Percentiles rank a stretch among this genome's conserved stretches.
phyloP scores from a whole-genome alignment of 2,113 vertebrate genomes.

The Heptranchias perlo region DNA sequence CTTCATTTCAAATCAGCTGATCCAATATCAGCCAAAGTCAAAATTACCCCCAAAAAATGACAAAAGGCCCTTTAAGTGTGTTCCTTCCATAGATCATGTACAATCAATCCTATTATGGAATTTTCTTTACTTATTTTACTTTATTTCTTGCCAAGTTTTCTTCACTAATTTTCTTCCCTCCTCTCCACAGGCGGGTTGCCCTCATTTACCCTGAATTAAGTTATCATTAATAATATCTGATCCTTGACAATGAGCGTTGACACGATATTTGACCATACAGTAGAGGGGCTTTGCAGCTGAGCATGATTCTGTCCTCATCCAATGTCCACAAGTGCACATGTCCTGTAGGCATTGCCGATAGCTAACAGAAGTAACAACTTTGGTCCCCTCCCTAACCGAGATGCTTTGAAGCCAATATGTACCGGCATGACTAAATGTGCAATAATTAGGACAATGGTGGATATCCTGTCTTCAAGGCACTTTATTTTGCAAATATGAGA shows the following conservation, averaged over 20 bases:
- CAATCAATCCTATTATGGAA: no score
- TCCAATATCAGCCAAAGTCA: no score
- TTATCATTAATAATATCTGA: neutral
- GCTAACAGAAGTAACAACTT: no score
- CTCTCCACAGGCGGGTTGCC: neutral
- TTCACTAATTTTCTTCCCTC: neutral
- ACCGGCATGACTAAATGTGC: neutral
- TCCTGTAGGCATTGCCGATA: no score
- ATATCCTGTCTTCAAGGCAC: neutral
- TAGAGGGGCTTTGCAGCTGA: neutral
- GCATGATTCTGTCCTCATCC: neutral
- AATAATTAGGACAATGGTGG: neutral
- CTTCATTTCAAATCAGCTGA: no score
- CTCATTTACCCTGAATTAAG: neutral
- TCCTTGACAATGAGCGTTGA: neutral
- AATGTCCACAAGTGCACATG: neutral
- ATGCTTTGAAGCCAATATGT: neutral
- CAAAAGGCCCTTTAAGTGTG: no score
- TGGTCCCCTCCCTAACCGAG: no score
- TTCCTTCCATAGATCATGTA: no score
- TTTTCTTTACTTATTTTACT: no score
- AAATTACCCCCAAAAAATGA: no score
- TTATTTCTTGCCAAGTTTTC: no score
- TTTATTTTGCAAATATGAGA: neutral
- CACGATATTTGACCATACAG: neutral